A percentile compares a stretch with the other conserved stretches of the same genome.
These are phyloP conservation scores for Phyllotis vaccarum DNA, from an alignment of 2,797 vertebrate species.

Conservation along the genomic window DNA sequence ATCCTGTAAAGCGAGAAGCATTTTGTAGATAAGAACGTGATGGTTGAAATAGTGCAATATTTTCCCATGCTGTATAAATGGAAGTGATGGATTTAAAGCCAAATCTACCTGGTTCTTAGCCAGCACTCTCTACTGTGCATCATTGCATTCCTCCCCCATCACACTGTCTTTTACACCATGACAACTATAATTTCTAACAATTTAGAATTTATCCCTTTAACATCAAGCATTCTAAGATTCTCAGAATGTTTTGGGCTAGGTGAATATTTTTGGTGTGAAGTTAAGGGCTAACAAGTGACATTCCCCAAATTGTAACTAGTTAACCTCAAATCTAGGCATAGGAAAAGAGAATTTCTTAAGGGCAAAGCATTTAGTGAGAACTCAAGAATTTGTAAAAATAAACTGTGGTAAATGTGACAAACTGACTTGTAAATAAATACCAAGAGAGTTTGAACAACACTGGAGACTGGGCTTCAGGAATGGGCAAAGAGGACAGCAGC, in stretches of 20 bases:
- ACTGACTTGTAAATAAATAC: constrained; percentile 30
- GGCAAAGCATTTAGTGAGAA: not conserved
- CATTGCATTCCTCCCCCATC: not conserved
- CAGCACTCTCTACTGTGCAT: not conserved
- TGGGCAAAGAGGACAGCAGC: not conserved
- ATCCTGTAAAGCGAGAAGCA: not conserved
- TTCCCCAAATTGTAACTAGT: not conserved
- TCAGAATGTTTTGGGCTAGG: not conserved
- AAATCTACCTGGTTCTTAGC: not conserved
- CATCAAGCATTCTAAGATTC: not conserved
- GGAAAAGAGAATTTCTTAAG: not conserved
- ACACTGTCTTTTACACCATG: too few species aligned
- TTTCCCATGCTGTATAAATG: not conserved
- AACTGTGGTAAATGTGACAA: not conserved
- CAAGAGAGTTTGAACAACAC: not conserved
- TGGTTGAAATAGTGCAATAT: not conserved
- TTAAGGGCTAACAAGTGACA: not conserved
- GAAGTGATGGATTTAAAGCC: not conserved
- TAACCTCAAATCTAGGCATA: not conserved
- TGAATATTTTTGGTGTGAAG: not conserved
- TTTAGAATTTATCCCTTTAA: not conserved
- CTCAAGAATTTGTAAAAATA: constrained; percentile 27
- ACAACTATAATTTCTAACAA: not conserved
- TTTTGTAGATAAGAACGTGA: not conserved
- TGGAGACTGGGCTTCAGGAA: not conserved